Evolutionary conservation across 2,888 invertebrate species (phyloP), one percentile per base, ranked within the genome.

Genomic region (Rhagium mordax): DNA sequence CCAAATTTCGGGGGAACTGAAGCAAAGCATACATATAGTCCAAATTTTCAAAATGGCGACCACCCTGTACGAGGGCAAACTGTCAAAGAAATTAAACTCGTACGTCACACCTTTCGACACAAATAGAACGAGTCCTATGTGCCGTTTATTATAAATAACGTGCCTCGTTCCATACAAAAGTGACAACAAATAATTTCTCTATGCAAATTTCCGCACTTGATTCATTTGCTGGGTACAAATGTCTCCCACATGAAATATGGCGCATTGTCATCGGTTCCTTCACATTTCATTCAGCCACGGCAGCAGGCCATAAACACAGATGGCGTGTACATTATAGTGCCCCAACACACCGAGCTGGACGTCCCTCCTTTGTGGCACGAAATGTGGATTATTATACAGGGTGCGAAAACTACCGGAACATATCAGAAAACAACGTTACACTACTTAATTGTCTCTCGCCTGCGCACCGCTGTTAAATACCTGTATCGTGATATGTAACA

Each of bases 181-280:
- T 15, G 51, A 33, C 61, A 59, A 33, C 33, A 61, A 59, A 55
- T 55, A 55, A 70, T 57, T 70, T 62, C 62, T 62, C 62, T 55
- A 70, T 70, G 70, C 70, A 70, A 70, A 70, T 70, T 21, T 47
- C 18, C 57, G 70, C 33, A 62, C 62, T 62, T 29, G 60, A 70
- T 62, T 70, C 70, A 62, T 70, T 70, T 62, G 62, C 70, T 57
- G 48, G 47, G 47, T 41, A 49, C 61, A 61, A 51, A 69, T 53
- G 53, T 24, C 62, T 62, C 70, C 55, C 24, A 62, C 62, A 57
- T 70, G 62, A 70, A 47, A 55, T 55, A 70, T 70, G 70, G 51
- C 16, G 62, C 57, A 70, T 62, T 70, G 70, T 70, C 70, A 62
- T 53, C 62, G 48, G 70, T 62, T 62, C 55, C 70, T 64, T 21